A percentile compares a stretch with the other conserved stretches of the same genome.
Conservation (phyloP, 30 jellyfish, hydroid and myxozoan genomes). For the Rhopilema esculentum region DNA sequence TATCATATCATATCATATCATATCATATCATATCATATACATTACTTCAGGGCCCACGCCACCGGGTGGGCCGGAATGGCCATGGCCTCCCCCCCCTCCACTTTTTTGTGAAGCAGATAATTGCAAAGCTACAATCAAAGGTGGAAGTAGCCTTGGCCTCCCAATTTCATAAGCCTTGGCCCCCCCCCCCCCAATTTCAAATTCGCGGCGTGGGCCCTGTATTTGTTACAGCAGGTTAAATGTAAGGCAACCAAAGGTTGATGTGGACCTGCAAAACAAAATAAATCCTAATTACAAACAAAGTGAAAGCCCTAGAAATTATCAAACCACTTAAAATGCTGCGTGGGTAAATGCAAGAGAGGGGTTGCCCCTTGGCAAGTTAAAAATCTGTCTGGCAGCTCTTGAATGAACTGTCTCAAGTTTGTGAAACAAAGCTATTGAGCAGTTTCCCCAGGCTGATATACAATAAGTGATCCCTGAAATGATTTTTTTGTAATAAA, state of each 20-base stretch:
- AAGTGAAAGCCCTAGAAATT: too few relatives aligned
- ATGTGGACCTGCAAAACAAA: constrained; percentile 52
- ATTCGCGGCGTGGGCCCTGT: too few relatives aligned
- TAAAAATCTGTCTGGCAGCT: constrained; percentile 42
- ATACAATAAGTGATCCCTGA: constrained; percentile 46
- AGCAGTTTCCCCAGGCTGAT: constrained; percentile 51
- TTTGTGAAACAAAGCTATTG: constrained; percentile 24
- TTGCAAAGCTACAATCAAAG: too few relatives aligned
- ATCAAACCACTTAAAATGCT: constrained; percentile 39
- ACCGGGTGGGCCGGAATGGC: too few relatives aligned
- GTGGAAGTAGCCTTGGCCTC: too few relatives aligned
- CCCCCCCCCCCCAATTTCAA: too few relatives aligned
- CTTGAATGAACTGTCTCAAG: constrained; percentile 52
- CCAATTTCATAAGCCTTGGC: too few relatives aligned
- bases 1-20: too few relatives aligned
- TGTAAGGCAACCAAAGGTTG: constrained; percentile 64
- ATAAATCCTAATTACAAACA: too few relatives aligned
- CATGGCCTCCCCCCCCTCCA: too few relatives aligned
- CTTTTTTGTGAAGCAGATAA: too few relatives aligned
- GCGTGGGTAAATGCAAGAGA: constrained; percentile 56
- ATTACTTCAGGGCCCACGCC: too few relatives aligned
- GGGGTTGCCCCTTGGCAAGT: constrained; percentile 48
- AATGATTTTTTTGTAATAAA: constrained; percentile 20
- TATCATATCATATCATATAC: constrained; percentile 28
- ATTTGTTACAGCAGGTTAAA: constrained; percentile 51